Evolutionary conservation across 2,888 invertebrate species (phyloP).

Genomic region (Drosophila nr. perissopoda): DNA sequence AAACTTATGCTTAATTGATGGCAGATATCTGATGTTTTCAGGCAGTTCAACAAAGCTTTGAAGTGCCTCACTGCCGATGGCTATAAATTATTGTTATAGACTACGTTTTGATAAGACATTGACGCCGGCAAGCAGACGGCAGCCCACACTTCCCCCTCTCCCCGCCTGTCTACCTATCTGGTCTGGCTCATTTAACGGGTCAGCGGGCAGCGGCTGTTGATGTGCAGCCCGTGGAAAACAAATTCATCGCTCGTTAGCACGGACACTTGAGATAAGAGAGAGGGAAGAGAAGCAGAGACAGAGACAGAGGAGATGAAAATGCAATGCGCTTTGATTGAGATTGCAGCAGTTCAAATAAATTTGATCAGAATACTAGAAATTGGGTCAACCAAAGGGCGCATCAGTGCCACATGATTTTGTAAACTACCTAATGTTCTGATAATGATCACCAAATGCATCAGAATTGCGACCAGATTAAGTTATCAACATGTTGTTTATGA

Average conservation of each 20-base stretch:
- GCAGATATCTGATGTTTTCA: conserved; percentile 63
- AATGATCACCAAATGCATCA: conserved; percentile 23
- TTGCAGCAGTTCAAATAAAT: conserved; percentile 62
- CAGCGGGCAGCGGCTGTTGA: conserved; percentile 61
- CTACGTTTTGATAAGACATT: conserved; percentile 76
- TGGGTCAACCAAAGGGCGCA: conserved; percentile 48
- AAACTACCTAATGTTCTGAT: conserved; percentile 37
- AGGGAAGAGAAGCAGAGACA: neutral
- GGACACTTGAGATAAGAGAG: conserved; percentile 72
- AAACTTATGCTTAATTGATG: conserved; percentile 69
- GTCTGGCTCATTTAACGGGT: conserved; percentile 67
- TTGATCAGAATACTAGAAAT: conserved; percentile 37
- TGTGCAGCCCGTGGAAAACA: conserved; percentile 61
- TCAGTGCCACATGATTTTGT: conserved; percentile 30
- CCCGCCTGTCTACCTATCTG: neutral
- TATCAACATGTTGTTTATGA: conserved; percentile 27
- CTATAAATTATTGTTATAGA: conserved; percentile 80
- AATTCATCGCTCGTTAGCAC: conserved; percentile 75
- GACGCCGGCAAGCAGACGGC: conserved; percentile 66
- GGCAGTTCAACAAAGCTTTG: conserved; percentile 50
- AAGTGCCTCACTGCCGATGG: conserved; percentile 54
- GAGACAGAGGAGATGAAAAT: conserved; percentile 48
- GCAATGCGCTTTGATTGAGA: conserved; percentile 41
- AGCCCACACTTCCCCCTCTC: neutral
- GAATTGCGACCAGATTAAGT: conserved; percentile 40